Base-by-base conservation (phyloP, 2,888 invertebrate genomes). In the Endotricha flammealis region DNA sequence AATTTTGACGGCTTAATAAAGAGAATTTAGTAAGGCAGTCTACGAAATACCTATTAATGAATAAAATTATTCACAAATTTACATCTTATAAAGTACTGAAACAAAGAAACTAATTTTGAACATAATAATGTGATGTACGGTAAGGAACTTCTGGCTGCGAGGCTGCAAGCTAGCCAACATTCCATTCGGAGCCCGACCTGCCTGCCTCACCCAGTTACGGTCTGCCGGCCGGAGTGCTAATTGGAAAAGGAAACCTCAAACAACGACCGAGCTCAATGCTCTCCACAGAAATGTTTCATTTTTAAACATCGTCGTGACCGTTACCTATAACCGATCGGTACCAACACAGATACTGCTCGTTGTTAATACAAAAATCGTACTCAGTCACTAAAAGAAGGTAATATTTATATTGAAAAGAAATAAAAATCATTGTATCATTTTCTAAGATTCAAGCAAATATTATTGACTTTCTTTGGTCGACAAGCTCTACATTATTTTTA, bases 181-280 rank as follows among this genome's bases (percentile, higher is more conserved):
- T 77, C 77, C 77, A 60, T 55, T 63, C 71, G 20, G 20, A 20
- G 20, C n/a, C 20, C 20, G 20, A 6, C 20, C 4, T n/a, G 75
- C 64, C 78, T 83, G 75, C 64, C 78, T 83, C 83, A 81, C 83
- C 85, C 85, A 85, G 83, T 79, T 85, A 82, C 83, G 79, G 81
- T 76, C 74, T 68, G 70, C 72, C 79, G 79, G 71, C 70, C 69
- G 73, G 64, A 62, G 87, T 86, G 87, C 78, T 87, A 87, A 87
- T 87, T 87, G 86, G 73, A 68, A 87, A 85, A 82, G 87, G 81
- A 83, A 87, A 87, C 87, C 65, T 83, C 77, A 71, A 86, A 87
- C 87, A 86, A 82, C 82, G 75, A 73, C 72, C 71, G 68, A 70
- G 82, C 85, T 82, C 85, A 83, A 81, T 78, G 83, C 83, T 83